phyloP scores from a whole-genome alignment of 2,113 vertebrate species.

The Microtus pennsylvanicus region DNA sequence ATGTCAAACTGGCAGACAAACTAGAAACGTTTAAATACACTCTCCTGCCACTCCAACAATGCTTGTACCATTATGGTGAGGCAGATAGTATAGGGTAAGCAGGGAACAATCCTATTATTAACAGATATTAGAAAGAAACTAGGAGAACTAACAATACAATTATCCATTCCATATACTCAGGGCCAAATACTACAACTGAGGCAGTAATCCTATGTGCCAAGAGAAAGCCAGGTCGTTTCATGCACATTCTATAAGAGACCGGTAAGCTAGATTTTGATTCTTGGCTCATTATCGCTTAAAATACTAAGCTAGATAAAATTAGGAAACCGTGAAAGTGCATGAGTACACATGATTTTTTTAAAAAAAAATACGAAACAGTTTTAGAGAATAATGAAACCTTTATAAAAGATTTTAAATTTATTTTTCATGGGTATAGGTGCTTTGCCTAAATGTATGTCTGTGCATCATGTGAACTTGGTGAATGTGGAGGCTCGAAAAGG shows the following conservation, averaged over 20 bases:
- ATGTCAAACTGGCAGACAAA: not conserved
- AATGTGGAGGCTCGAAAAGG: not conserved
- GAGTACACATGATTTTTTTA: not conserved
- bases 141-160: not conserved
- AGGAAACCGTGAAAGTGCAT: conserved; percentile 2
- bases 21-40: not conserved
- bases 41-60: not conserved
- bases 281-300: conserved; percentile 30
- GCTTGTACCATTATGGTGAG: not conserved
- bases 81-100: not conserved
- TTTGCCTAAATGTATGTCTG: not conserved
- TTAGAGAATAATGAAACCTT: conserved; percentile 1
- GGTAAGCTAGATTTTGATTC: conserved; percentile 6
- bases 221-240: conserved; percentile 35
- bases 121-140: not conserved
- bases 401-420: not conserved
- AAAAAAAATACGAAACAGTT: not conserved
- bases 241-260: not conserved
- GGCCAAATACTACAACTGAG: not conserved
- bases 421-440: not conserved
- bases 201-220: not conserved
- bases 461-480: not conserved
- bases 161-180: not conserved
- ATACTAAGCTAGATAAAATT: not conserved
- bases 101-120: not conserved